phyloP scores from a whole-genome alignment of 2,797 vertebrate genomes.

The Sylvilagus floridanus region DNA sequence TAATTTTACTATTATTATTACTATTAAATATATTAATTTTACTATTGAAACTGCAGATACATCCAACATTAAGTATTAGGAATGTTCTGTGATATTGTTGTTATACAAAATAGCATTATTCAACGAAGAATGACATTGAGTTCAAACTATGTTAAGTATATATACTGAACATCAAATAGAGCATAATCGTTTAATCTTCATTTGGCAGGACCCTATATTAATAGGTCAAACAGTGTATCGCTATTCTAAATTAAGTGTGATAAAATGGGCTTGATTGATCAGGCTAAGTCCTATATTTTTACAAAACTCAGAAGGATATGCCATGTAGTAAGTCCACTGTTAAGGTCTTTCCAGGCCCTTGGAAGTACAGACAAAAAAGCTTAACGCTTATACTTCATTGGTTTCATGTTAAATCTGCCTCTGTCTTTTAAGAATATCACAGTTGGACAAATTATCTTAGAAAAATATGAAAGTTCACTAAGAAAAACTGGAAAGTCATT shows the following conservation, averaged over 20 bases:
- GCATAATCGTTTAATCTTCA: background rate
- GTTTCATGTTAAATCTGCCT: background rate
- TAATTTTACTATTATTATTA: too few relatives aligned
- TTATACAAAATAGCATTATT: background rate
- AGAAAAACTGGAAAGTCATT: rapidly evolving
- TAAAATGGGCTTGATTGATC: background rate
- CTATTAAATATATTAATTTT: background rate
- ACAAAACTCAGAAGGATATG: background rate
- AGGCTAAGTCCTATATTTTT: background rate
- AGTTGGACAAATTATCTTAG: background rate
- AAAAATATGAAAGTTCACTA: background rate
- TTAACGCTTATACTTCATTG: background rate
- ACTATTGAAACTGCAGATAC: background rate
- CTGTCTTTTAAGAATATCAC: background rate
- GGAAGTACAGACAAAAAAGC: background rate
- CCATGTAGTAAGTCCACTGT: background rate
- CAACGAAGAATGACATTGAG: background rate
- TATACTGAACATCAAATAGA: background rate
- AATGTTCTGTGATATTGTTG: background rate
- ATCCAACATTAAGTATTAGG: background rate
- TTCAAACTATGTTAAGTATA: background rate
- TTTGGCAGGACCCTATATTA: background rate
- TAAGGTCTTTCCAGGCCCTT: background rate
- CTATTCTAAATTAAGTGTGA: background rate
- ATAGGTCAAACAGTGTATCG: background rate